phyloP scores from a whole-genome alignment of 2,888 invertebrate genomes.

The Leptopilina myrica region DNA sequence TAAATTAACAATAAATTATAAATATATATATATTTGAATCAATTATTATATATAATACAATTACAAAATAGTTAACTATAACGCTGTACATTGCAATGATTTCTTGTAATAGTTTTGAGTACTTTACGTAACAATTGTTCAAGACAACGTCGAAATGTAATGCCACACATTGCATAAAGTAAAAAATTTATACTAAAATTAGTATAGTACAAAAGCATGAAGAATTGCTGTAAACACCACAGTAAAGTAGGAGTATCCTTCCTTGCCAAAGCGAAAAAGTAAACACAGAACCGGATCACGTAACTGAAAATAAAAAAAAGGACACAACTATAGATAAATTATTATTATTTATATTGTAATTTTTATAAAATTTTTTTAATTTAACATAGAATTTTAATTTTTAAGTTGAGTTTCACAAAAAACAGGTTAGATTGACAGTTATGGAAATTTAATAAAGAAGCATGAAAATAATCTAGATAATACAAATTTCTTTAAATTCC shows the following conservation, averaged over 20 bases:
- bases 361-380: no score
- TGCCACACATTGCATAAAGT: conserved; percentile 81
- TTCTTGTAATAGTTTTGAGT: conserved; percentile 74
- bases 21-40: no score
- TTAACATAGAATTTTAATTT: no score
- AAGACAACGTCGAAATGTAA: conserved; percentile 80
- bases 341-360: neutral
- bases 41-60: neutral
- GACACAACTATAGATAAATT: no score
- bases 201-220: conserved; percentile 82
- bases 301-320: conserved; percentile 76
- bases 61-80: conserved; percentile 63
- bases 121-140: conserved; percentile 78
- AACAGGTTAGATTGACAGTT: no score
- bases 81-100: conserved; percentile 70
- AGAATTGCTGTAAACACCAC: conserved; percentile 80
- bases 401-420: no score
- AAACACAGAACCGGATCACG: conserved; percentile 78
- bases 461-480: no score
- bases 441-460: no score
- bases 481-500: no score
- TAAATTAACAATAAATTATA: no score
- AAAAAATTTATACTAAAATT: conserved; percentile 83
- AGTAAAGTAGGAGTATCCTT: conserved; percentile 75
- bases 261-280: conserved; percentile 77